phyloP scores from a whole-genome alignment of 2,888 invertebrate species.

The Caenorhabditis angaria region DNA sequence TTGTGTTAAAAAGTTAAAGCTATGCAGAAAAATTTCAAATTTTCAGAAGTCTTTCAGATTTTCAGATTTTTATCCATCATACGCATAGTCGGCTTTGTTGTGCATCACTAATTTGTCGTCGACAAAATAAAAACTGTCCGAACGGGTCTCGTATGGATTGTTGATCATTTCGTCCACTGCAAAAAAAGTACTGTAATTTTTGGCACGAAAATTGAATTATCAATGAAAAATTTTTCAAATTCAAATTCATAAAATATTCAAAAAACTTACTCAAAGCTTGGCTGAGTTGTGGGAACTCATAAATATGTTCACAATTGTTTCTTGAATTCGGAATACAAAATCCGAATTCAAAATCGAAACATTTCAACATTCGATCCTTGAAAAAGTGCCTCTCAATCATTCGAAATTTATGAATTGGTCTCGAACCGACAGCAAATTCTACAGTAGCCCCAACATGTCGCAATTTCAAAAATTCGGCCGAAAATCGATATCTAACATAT shows the following conservation, averaged over 20 bases:
- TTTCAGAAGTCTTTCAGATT: constrained; percentile 7
- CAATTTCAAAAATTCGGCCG: constrained; percentile 88
- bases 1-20: too few relatives aligned
- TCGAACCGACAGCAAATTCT: constrained; percentile 92
- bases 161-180: constrained; percentile 95
- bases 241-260: not conserved
- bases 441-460: constrained; percentile 98
- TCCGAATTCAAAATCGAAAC: constrained; percentile 99
- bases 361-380: constrained; percentile 86
- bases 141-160: constrained; percentile 93
- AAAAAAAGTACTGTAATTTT: constrained; percentile 17
- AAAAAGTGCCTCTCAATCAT: constrained; percentile 98
- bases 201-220: not conserved
- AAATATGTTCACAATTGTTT: constrained; percentile 98
- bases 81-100: constrained; percentile 98
- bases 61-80: constrained; percentile 79
- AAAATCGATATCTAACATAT: constrained; percentile 98
- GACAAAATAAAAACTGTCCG: constrained; percentile 98
- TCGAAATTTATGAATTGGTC: constrained; percentile 90
- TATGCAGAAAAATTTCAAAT: not conserved
- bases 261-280: constrained; percentile 73
- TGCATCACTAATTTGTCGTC: constrained; percentile 97
- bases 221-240: not conserved
- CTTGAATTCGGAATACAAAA: constrained; percentile 97
- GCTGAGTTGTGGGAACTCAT: constrained; percentile 91